Conservation (phyloP, 2,797 vertebrate species). For the Heteromormyrus szaboi region DNA sequence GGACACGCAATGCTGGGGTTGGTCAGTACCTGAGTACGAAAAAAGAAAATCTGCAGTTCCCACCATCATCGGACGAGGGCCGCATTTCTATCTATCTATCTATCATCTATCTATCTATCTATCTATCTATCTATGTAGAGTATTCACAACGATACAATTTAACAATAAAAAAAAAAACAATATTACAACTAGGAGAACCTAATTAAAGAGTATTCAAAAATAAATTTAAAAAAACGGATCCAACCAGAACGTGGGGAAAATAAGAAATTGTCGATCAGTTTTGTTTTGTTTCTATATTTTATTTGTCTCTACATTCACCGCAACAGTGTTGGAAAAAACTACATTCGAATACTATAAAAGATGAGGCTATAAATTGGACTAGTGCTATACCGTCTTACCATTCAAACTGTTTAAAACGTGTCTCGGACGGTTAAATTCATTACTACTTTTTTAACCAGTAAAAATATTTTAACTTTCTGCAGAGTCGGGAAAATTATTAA, state of each 20-base stretch:
- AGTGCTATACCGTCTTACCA: neutral
- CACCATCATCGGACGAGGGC: conserved; percentile 32
- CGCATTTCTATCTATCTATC: neutral
- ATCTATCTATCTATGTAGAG: neutral
- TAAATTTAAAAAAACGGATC: neutral
- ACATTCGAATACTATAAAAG: neutral
- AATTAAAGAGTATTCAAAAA: neutral
- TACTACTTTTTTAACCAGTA: neutral
- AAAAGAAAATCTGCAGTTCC: conserved; percentile 29
- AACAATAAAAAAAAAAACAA: neutral
- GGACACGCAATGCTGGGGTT: neutral
- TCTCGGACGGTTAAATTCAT: neutral
- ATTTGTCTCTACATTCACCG: neutral
- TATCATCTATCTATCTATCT: neutral
- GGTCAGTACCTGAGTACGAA: neutral
- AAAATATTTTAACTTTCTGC: neutral
- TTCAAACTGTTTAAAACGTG: neutral
- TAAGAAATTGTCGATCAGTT: neutral
- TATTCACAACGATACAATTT: neutral
- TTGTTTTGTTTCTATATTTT: neutral
- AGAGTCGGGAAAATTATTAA: neutral
- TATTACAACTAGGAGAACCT: neutral
- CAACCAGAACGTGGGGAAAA: neutral
- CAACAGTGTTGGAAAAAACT: neutral
- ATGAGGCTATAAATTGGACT: neutral